These are phyloP conservation scores for Eulemur coronatus DNA, from an alignment of 2,797 vertebrate species.

Conservation along the genomic window DNA sequence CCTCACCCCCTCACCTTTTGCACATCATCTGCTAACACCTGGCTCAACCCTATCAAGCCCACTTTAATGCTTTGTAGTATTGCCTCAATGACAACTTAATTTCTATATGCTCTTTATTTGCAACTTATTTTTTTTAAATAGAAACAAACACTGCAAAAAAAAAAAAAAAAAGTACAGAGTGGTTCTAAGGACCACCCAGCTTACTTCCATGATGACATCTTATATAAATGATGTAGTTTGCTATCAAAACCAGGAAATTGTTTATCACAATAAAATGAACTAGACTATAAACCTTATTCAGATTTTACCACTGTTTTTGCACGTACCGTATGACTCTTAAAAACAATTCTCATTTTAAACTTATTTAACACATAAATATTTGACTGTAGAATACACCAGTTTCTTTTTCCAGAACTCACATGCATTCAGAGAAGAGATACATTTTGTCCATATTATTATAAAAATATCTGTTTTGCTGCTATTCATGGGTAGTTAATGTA, in stretches of 20 bases:
- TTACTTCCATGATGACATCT: neutral
- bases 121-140: neutral
- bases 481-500: neutral
- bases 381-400: neutral
- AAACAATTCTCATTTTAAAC: neutral
- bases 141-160: neutral
- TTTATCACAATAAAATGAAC: neutral
- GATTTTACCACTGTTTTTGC: neutral
- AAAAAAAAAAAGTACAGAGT: neutral
- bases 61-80: neutral
- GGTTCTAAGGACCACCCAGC: neutral
- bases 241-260: neutral
- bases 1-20: neutral
- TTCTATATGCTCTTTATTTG: neutral
- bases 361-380: neutral
- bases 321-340: neutral
- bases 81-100: neutral
- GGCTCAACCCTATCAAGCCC: neutral
- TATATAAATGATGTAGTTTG: neutral
- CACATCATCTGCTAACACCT: neutral
- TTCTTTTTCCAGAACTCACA: neutral
- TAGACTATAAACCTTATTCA: neutral
- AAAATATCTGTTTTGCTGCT: neutral
- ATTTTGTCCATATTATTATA: neutral
- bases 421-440: neutral